These are phyloP conservation scores for Pheosia tremula DNA, from an alignment of 2,888 invertebrate genomes.

Conservation along the genomic window DNA sequence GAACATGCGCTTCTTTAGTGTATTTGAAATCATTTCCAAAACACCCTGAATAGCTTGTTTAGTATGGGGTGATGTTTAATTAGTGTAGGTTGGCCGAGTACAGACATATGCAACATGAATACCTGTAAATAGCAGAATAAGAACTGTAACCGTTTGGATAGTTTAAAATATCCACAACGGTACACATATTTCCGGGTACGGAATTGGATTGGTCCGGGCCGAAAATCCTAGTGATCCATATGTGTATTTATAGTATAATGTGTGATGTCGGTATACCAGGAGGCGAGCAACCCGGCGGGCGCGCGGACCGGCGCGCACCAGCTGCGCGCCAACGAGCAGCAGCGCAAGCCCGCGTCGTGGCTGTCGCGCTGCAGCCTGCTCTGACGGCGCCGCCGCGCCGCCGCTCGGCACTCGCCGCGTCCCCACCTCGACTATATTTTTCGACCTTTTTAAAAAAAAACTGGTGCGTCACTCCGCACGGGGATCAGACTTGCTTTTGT, in stretches of 20 bases:
- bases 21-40: too few relatives aligned
- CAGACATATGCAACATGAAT: too few relatives aligned
- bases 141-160: too few relatives aligned
- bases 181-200: too few relatives aligned
- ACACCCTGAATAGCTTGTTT: too few relatives aligned
- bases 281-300: conserved; percentile 94
- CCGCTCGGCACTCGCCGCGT: neutral
- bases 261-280: conserved; percentile 77
- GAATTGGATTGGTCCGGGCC: too few relatives aligned
- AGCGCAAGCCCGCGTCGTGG: conserved; percentile 93
- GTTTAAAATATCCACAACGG: too few relatives aligned
- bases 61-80: too few relatives aligned
- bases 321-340: conserved; percentile 90
- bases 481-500: conserved; percentile 80
- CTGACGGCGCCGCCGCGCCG: conserved; percentile 85
- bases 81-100: too few relatives aligned
- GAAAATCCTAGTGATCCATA: too few relatives aligned
- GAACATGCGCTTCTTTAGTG: too few relatives aligned
- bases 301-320: conserved; percentile 90
- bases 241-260: neutral
- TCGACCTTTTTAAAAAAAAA: conserved; percentile 59
- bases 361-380: conserved; percentile 94
- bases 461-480: conserved; percentile 65
- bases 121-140: too few relatives aligned
- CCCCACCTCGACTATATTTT: conserved; percentile 75